Evolutionary conservation across 2,113 vertebrate species (phyloP), one percentile per base, ranked within the genome.

Genomic region (Ophthalmolycus amberensis): DNA sequence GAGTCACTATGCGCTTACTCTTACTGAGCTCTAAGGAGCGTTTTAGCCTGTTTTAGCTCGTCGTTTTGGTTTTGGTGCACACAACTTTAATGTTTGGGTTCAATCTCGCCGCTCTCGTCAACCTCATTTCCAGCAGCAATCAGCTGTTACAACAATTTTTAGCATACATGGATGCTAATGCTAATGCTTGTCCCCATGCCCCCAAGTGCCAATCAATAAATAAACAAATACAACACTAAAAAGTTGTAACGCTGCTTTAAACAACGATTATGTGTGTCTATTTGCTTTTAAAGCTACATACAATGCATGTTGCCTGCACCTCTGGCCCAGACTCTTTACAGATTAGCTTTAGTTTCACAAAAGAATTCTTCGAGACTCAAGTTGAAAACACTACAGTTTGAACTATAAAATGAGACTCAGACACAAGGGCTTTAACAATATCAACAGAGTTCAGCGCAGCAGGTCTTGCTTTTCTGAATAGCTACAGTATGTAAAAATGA

Each of bases 401-500:
- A 80, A 71, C 50, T 52, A 9, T 9, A 52, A 54, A 27, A 56
- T 16, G 22, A 37, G 15, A 5, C 54, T 60, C 44, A 50, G 18
- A 69, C 29, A 34, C 22, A 18, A 64, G 22, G 37, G n/a, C 63
- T 70, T 9, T 71, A 54, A 62, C 6, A 71, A 37, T 77, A 58
- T 58, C 25, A 71, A 67, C 80, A 69, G 25, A 60, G 10, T 65
- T 59, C 38, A 64, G 48, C 54, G 68, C 68, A 54, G 44, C 68
- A 54, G 44, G 69, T 34, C 25, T 74, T 34, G 50, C 42, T 67
- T 75, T 59, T 82, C 69, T 82, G 64, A 77, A 71, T 9, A 32
- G 58, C 42, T 68, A 64, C 37, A 67, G 42, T 63, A 42, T 46
- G 70, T 64, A 46, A 48, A 72, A 69, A 75, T 80, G 52, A 87